Percentiles rank a stretch among this genome's conserved stretches.
phyloP scores from a whole-genome alignment of 2,797 vertebrate species.

The Anomalospiza imberbis region DNA sequence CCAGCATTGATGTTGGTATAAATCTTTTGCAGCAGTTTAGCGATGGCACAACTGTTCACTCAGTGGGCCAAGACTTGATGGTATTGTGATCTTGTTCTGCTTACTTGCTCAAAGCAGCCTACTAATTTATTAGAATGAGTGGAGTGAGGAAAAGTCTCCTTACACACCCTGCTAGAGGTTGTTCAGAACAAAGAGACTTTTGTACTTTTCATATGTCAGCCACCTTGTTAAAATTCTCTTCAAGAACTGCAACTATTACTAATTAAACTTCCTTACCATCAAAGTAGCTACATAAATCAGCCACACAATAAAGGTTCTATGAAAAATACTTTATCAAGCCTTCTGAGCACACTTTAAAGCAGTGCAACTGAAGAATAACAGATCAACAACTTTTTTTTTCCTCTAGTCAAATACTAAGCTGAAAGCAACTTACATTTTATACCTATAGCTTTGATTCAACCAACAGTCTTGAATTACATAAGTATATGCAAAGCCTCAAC shows the following conservation, averaged over 20 bases:
- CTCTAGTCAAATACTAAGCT: neutral
- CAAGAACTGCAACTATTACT: conserved; percentile 50
- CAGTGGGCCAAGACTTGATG: neutral
- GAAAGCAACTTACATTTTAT: neutral
- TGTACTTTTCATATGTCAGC: conserved; percentile 21
- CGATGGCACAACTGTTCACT: neutral
- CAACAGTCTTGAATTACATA: neutral
- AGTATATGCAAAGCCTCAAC: neutral
- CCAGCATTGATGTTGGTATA: neutral
- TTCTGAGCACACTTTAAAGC: neutral
- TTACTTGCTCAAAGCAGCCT: conserved; percentile 58
- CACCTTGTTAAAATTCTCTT: conserved; percentile 65
- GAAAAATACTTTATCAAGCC: conserved; percentile 37
- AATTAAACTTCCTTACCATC: conserved; percentile 44
- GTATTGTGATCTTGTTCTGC: conserved; percentile 37
- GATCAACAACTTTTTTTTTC: conserved; percentile 25
- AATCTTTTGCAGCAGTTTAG: neutral
- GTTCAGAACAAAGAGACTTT: conserved; percentile 58
- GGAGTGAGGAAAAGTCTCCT: conserved; percentile 10
- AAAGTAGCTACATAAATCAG: conserved; percentile 56
- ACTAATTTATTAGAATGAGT: conserved; percentile 49
- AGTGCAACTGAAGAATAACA: conserved; percentile 23
- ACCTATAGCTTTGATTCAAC: neutral
- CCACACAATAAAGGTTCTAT: conserved; percentile 2
- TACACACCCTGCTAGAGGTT: neutral